Evolutionary conservation across 2,797 vertebrate genomes (phyloP), one percentile per base, ranked within the genome.

Genomic region (Siniperca undulata): DNA sequence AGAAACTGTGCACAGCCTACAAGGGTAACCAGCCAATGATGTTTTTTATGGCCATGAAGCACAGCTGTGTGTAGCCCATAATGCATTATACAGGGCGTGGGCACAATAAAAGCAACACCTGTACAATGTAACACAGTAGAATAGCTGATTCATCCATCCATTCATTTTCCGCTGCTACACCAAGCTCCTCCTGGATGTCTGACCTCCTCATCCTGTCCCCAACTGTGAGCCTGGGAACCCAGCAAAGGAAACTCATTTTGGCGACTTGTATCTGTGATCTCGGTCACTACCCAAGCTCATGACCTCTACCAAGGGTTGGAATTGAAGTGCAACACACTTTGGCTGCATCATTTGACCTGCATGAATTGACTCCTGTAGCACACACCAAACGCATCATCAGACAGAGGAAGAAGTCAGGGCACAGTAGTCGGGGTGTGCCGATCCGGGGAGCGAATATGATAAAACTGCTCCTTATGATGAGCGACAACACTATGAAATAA

Each of bases 91-190:
- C 22, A 30, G 61, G 60, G 55, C 44, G 56, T 36, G 11, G 59
- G 56, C 52, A 77, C 20, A 70, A 77, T 24, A 76, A 82, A 78
- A 78, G 61, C 40, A 80, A 66, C 83, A 85, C 65, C 80, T 81
- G 56, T 7, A 56, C 40, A 50, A 30, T 42, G 40, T 16, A 59
- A 22, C 48, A 67, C 17, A 69, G 30, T 20, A 7, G 13, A 72
- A 64, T 0, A 46, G 36, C 56, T 56, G 36, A 55, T 58, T 69
- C 9, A 64, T 36, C 13, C 44, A 50, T 52, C 30, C 34, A 40
- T 9, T 22, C 16, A 11, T 74, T 55, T 36, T 24, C 13, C 0
- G 3, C 42, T 30, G 24, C 53, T 55, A 24, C n/a, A 5, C 22
- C 3, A 5, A 24, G n/a, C 52, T 53, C 22, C 52, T 22, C 4